Percentiles rank a stretch among this genome's conserved stretches.
Conservation (phyloP, 2,888 invertebrate genomes). For the Drosophila fulvimacula region DNA sequence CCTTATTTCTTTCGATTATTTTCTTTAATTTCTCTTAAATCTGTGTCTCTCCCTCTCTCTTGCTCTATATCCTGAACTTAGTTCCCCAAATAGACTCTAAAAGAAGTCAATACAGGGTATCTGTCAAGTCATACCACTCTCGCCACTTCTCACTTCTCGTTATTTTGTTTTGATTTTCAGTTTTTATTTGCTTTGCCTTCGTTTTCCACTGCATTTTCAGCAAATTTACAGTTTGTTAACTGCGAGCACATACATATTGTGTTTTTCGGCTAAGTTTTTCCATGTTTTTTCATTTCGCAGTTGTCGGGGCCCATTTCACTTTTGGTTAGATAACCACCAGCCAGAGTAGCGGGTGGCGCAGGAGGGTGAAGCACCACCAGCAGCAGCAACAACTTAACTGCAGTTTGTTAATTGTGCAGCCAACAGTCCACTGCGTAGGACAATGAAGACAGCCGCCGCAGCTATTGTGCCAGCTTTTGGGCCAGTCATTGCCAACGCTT, state of each 20-base stretch:
- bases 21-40: no score
- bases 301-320: conserved; percentile 65
- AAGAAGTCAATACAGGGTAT: not conserved
- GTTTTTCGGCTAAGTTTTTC: conserved; percentile 55
- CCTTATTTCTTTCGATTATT: no score
- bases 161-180: conserved; percentile 43
- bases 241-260: conserved; percentile 54
- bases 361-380: not conserved
- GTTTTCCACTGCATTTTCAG: conserved; percentile 59
- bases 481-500: conserved; percentile 49
- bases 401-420: conserved; percentile 43
- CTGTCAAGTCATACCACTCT: not conserved
- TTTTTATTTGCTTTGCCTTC: conserved; percentile 54
- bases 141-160: not conserved
- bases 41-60: no score
- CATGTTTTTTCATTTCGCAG: conserved; percentile 49
- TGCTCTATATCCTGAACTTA: no score
- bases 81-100: no score
- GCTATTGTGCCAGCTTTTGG: conserved; percentile 38
- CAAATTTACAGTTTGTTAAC: conserved; percentile 76
- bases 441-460: conserved; percentile 32
- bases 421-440: conserved; percentile 50
- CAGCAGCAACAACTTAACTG: conserved; percentile 23
- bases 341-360: not conserved
- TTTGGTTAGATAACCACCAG: conserved; percentile 69